Evolutionary conservation across 2,797 vertebrate genomes (phyloP), one percentile per base, ranked within the genome.

Genomic region (Ispidina picta): DNA sequence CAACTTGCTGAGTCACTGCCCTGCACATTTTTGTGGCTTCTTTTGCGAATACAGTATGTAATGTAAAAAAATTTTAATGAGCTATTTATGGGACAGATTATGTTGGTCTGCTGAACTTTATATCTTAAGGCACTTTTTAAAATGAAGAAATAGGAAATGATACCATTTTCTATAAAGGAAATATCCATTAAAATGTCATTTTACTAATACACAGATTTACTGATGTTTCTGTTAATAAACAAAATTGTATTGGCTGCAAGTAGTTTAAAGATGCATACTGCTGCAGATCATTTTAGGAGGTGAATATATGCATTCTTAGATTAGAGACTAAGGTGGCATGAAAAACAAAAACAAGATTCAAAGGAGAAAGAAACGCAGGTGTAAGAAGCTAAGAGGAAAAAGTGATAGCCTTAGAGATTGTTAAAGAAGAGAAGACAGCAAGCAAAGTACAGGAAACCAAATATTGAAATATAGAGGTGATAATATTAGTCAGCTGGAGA

Each of bases 1-100:
- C 92, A 93, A 20, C 83, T 90, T 96, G 56, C 91, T 97, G 94
- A 97, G 92, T 96, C 95, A 97, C 71, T 89, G 39, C 66, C 80
- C 71, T 94, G 91, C 88, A 94, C 73, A 89, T 92, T 96, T 96
- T 89, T 94, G 83, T 94, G 87, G 83, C 58, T 92, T 51, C 66
- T 94, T 96, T 90, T 93, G 79, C 88, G 90, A 92, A 37, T 94
- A 69, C 35, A 84, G 37, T 86, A 92, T 92, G 68, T 85, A 94
- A 91, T 75, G 28, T 73, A 71, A 71, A 35, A 35, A 44, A 39
- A 80, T 77, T 93, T 90, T 70, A 13, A 60, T 74, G 54, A 94
- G 75, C 28, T 87, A 29, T 76, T 56, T 91, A 91, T 94, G 77
- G 63, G 86, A 89, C 88, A 84, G 68, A 87, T 73, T 15, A 93